A percentile compares a stretch with the other conserved stretches of the same genome.
Conservation (phyloP, 2,888 invertebrate species). For the Beris morrisii region DNA sequence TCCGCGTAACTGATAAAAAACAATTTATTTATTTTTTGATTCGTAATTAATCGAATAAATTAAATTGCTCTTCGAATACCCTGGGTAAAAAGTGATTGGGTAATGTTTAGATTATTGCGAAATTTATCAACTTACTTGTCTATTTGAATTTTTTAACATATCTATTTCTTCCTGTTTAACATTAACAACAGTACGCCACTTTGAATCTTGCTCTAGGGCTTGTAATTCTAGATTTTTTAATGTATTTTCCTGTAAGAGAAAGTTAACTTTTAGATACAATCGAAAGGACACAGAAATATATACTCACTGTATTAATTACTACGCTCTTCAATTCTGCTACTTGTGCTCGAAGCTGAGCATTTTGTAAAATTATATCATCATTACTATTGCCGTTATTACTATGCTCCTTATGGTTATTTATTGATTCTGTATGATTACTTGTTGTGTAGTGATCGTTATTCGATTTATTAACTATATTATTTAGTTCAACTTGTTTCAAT, state of each 20-base stretch:
- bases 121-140: conserved; percentile 42
- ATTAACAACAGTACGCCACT: conserved; percentile 53
- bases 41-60: not conserved
- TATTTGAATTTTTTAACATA: conserved; percentile 53
- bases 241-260: conserved; percentile 49
- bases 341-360: conserved; percentile 65
- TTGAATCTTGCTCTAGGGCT: conserved; percentile 53
- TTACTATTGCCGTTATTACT: conserved; percentile 37
- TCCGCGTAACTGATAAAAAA: too few species aligned
- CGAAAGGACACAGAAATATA: conserved; percentile 8
- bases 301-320: conserved; percentile 75
- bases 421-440: conserved; percentile 41
- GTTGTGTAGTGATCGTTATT: conserved; percentile 44
- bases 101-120: not conserved
- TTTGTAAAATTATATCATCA: conserved; percentile 55
- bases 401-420: conserved; percentile 42
- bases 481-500: conserved; percentile 39
- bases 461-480: conserved; percentile 39
- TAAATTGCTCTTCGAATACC: not conserved
- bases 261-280: conserved; percentile 29
- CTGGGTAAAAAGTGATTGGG: not conserved
- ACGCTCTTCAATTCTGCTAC: conserved; percentile 73
- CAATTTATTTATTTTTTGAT: not conserved
- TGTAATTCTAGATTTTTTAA: conserved; percentile 53
- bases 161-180: conserved; percentile 53